Base-by-base conservation (phyloP, 1,140 invertebrate species). In the Drosophila leontia region DNA sequence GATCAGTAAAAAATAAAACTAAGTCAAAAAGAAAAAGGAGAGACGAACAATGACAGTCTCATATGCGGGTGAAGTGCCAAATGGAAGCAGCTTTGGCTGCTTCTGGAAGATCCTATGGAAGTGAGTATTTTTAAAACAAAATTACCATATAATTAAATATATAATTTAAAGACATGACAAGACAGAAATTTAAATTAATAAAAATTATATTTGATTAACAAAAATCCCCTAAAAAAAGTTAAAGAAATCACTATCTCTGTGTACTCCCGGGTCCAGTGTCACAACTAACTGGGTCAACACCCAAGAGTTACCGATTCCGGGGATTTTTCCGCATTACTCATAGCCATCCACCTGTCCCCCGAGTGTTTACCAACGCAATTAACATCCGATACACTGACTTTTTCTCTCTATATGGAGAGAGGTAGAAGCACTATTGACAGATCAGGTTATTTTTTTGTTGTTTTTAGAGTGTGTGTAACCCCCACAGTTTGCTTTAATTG, bases 81-180 rank as follows among this genome's bases (percentile, higher is more conserved):
- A 97, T 93, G 96, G 96, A 91, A 97, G 96, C 94, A 97, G 96
- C 93, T 98, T 97, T 92, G 97, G 97, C 91, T 97, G 96, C 93
- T 98, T 98, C 94, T 97, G 97, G 96, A 95, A 95, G 93, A 97
- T 97, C 92, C 94, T 97, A 75, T 94, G 94, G 94, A 97, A 97
- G 96, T 97, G 93, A 96, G 96, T 96, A 82, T 35, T 64, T 15
- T 23, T 59, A 37, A 44, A 8, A 13, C 9, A 13, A 37, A 61
- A 34, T 58, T n/a, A 12, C 3, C 19, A n/a, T 17, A 17, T 17
- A 42, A 58, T 6, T 19, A 12, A 29, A 4, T 7, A n/a, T 4
- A 11, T 34, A 19, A 34, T 12, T 44, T 19, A 69, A 45, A 39
- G 29, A 19, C 7, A 23, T 51, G 23, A 55, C 37, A 50, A 41